A percentile compares a stretch with the other conserved stretches of the same genome.
Evolutionary conservation across 2,888 invertebrate species (phyloP).

Genomic region (Watsonalla binaria): DNA sequence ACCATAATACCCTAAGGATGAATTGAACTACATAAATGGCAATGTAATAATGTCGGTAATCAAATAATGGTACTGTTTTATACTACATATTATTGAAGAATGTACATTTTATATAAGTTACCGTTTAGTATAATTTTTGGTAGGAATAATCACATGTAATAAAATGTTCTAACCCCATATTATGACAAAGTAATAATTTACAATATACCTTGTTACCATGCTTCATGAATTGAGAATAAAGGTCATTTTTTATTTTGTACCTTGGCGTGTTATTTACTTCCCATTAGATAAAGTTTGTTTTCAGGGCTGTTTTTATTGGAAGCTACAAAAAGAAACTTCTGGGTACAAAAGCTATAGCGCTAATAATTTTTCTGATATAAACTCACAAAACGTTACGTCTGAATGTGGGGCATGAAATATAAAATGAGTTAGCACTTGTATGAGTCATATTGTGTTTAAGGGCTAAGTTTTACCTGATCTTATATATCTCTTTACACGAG

Average conservation of each 20-base stretch:
- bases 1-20: slow-evolving; percentile 61
- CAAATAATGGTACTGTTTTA: slow-evolving; percentile 70
- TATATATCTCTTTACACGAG: too few relatives aligned
- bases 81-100: slow-evolving; percentile 54
- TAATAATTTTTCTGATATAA: too few relatives aligned
- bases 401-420: too few relatives aligned
- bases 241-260: slow-evolving; percentile 77
- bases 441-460: too few relatives aligned
- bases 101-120: slow-evolving; percentile 78
- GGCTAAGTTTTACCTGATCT: too few relatives aligned
- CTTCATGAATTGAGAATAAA: slow-evolving; percentile 75
- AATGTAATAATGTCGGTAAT: slow-evolving; percentile 39
- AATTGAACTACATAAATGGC: slow-evolving; percentile 61
- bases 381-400: too few relatives aligned
- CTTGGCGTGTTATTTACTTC: slow-evolving; percentile 45
- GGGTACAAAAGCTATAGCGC: too few relatives aligned
- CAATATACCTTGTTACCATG: slow-evolving; percentile 77
- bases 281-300: background rate
- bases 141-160: slow-evolving; percentile 67
- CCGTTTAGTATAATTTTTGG: slow-evolving; percentile 73
- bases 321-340: too few relatives aligned
- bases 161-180: slow-evolving; percentile 67
- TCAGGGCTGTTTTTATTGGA: too few relatives aligned
- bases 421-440: too few relatives aligned
- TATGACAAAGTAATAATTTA: slow-evolving; percentile 68